A percentile compares a stretch with the other conserved stretches of the same genome.
Evolutionary conservation across 2,888 invertebrate species (phyloP).

Genomic region (Embidobia sp.): DNA sequence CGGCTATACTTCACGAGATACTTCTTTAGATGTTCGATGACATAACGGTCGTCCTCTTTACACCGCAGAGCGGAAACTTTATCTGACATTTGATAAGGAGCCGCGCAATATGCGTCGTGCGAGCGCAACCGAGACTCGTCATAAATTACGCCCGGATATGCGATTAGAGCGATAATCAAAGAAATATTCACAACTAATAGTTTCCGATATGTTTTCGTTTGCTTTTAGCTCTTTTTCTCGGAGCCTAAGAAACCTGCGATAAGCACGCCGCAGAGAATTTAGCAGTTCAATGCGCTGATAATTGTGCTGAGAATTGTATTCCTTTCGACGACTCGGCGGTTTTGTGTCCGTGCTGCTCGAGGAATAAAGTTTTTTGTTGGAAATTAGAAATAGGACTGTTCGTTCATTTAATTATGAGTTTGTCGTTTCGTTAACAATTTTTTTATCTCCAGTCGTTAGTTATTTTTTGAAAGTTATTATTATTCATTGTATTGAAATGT

Average conservation of each 20-base stretch:
- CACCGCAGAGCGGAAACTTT: conserved; percentile 67
- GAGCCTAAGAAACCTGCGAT: too few relatives aligned
- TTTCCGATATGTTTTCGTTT: conserved; percentile 21
- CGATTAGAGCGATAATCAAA: conserved; percentile 57
- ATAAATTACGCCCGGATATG: conserved; percentile 59
- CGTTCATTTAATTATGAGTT: too few relatives aligned
- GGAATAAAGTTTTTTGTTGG: too few relatives aligned
- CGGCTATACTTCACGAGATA: conserved; percentile 53
- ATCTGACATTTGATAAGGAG: conserved; percentile 67
- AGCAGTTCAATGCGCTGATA: conserved; percentile 3
- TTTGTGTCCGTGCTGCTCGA: too few relatives aligned
- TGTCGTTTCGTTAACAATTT: too few relatives aligned
- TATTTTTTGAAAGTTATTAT: too few relatives aligned
- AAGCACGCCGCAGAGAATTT: too few relatives aligned
- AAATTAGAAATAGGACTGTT: too few relatives aligned
- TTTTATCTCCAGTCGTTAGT: too few relatives aligned
- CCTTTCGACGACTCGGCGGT: too few relatives aligned
- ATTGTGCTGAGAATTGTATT: conserved; percentile 16
- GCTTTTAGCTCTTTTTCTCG: neutral
- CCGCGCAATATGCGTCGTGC: conserved; percentile 61
- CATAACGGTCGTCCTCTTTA: conserved; percentile 70
- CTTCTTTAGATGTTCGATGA: conserved; percentile 66
- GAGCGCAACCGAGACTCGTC: conserved; percentile 51
- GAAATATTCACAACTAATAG: conserved; percentile 55
- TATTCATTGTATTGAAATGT: too few relatives aligned